Evolutionary conservation across 2,888 invertebrate genomes (phyloP).

Genomic region (Netelia melanura): DNA sequence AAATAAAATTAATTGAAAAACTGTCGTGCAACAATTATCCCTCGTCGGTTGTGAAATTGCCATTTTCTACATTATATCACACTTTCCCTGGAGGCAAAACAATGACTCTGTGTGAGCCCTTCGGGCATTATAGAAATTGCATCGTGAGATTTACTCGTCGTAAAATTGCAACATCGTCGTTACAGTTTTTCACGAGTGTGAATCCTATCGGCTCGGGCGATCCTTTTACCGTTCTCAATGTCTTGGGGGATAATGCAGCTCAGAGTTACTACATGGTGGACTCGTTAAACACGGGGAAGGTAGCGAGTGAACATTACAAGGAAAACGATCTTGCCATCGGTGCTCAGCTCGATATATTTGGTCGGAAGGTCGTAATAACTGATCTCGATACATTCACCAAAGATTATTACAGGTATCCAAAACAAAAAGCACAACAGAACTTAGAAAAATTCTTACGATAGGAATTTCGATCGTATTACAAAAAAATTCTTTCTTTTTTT

Average conservation of each 20-base stretch:
- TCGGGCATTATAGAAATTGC: slow-evolving; percentile 11
- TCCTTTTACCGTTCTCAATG: slow-evolving; percentile 87
- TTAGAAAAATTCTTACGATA: background rate
- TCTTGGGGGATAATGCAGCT: slow-evolving; percentile 86
- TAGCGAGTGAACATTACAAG: slow-evolving; percentile 86
- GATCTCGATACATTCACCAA: slow-evolving; percentile 95
- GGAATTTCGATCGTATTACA: background rate
- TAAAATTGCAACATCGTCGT: slow-evolving; percentile 6
- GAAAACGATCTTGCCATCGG: slow-evolving; percentile 94
- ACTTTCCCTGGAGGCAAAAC: no score
- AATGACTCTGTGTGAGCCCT: no score
- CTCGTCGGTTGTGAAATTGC: background rate
- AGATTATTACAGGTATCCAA: slow-evolving; percentile 89
- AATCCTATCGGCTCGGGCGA: slow-evolving; percentile 85
- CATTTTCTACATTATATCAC: background rate
- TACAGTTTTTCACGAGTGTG: slow-evolving; percentile 74
- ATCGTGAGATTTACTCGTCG: slow-evolving; percentile 6
- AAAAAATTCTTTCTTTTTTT: background rate
- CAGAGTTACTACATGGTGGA: slow-evolving; percentile 87
- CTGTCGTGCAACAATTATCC: background rate
- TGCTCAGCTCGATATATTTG: slow-evolving; percentile 92
- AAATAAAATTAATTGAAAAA: background rate
- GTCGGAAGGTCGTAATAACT: slow-evolving; percentile 91
- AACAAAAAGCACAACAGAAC: background rate
- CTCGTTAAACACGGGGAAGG: slow-evolving; percentile 86